phyloP scores from a whole-genome alignment of 2,797 vertebrate species.

The Thamnophis elegans region DNA sequence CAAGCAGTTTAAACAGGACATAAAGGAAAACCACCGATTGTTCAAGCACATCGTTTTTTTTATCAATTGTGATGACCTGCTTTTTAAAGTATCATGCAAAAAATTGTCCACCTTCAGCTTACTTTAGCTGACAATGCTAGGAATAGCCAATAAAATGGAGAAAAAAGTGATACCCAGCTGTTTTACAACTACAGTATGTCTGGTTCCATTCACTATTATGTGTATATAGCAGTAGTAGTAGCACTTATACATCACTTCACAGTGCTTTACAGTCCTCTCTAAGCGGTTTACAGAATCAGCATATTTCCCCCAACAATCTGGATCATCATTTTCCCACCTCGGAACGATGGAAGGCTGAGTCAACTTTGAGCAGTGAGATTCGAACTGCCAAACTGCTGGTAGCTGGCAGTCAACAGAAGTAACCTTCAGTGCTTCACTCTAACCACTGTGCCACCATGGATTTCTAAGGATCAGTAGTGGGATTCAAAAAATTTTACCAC shows the following conservation, averaged over 20 bases:
- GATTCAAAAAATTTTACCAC: too few species aligned
- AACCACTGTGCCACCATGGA: neutral
- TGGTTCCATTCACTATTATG: neutral
- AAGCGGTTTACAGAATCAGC: neutral
- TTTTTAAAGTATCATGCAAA: neutral
- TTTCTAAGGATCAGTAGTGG: neutral
- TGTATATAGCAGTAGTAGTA: too few species aligned
- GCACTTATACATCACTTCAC: too few species aligned
- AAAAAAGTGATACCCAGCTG: neutral
- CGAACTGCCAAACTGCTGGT: neutral
- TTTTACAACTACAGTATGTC: neutral
- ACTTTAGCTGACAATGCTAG: neutral
- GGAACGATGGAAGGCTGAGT: neutral
- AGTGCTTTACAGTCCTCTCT: neutral
- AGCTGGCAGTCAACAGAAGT: neutral
- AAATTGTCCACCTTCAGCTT: neutral
- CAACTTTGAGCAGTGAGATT: neutral
- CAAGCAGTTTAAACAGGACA: neutral
- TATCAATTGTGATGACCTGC: neutral
- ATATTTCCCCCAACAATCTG: neutral
- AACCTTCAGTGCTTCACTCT: neutral
- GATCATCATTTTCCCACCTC: neutral
- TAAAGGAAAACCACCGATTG: neutral
- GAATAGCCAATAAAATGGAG: neutral
- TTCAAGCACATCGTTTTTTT: neutral